Percentiles rank a stretch among this genome's conserved stretches.
These are phyloP conservation scores for Sweltsa coloradensis DNA, from an alignment of 1,140 invertebrate genomes.

Conservation along the genomic window DNA sequence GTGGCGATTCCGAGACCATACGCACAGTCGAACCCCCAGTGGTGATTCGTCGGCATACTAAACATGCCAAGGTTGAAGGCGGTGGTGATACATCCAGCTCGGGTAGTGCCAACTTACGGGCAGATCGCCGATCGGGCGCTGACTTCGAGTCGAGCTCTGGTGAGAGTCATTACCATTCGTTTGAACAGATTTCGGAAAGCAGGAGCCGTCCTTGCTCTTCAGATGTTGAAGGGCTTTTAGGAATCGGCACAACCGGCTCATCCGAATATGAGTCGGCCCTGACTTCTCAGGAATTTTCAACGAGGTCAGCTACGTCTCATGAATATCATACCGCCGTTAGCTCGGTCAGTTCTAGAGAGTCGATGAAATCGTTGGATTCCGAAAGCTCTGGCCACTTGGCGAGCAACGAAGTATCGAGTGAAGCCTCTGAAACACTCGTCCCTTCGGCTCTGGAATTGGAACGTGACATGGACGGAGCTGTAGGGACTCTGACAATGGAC, in stretches of 20 bases:
- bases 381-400: conserved; percentile 77
- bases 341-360: conserved; percentile 72
- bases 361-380: conserved; percentile 78
- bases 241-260: conserved; percentile 35
- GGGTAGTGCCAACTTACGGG: conserved; percentile 31
- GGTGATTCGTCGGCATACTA: conserved; percentile 27
- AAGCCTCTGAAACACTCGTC: conserved; percentile 79
- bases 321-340: conserved; percentile 76
- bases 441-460: conserved; percentile 49
- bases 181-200: conserved; percentile 53
- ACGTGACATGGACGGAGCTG: conserved; percentile 25
- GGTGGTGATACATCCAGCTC: conserved; percentile 1
- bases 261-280: conserved; percentile 84
- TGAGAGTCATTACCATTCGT: conserved; percentile 80
- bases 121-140: conserved; percentile 46
- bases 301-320: conserved; percentile 55
- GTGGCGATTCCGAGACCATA: conserved; percentile 20
- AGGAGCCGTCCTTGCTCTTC: conserved; percentile 73
- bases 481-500: conserved; percentile 19
- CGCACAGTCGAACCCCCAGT: conserved; percentile 12
- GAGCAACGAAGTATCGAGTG: conserved; percentile 72
- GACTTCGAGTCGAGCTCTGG: conserved; percentile 76
- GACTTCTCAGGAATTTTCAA: conserved; percentile 61
- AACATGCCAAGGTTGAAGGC: conserved; percentile 12
- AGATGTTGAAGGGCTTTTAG: conserved; percentile 63